Conservation (phyloP, 23 tunicate species). For the Oikopleura albicans region DNA sequence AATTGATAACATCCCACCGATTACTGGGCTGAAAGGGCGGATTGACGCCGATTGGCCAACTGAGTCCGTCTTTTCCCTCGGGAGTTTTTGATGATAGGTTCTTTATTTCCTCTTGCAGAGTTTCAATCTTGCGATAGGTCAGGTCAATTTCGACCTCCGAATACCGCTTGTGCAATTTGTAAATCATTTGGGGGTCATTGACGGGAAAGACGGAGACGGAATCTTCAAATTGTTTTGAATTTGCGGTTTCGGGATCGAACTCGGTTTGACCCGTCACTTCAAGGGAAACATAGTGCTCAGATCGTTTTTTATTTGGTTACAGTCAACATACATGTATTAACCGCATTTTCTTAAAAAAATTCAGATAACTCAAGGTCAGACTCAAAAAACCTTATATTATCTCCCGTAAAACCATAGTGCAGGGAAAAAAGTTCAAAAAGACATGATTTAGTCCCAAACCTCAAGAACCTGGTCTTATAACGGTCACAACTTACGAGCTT, state of each 20-base stretch:
- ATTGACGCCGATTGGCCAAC: constrained; percentile 96
- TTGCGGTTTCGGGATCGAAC: constrained; percentile 38
- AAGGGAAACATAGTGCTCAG: neutral
- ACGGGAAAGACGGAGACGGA: constrained; percentile 54
- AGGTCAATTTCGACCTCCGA: constrained; percentile 66
- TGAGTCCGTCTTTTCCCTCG: constrained; percentile 34
- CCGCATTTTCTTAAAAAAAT: no score
- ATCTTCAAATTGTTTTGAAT: constrained; percentile 27
- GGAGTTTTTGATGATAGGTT: constrained; percentile 51
- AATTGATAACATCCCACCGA: constrained; percentile 87
- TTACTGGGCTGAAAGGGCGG: constrained; percentile 78
- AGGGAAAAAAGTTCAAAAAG: no score
- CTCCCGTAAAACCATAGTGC: no score
- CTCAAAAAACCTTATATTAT: no score
- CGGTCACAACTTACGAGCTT: no score
- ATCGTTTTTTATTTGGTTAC: no score
- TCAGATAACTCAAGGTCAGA: no score
- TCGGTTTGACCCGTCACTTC: neutral
- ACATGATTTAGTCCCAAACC: no score
- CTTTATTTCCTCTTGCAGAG: constrained; percentile 70
- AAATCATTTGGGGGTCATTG: constrained; percentile 35
- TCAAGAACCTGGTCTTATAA: no score
- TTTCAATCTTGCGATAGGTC: constrained; percentile 54
- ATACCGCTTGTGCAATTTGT: constrained; percentile 47
- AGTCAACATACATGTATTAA: no score